Percentiles rank a stretch among this genome's conserved stretches.
Evolutionary conservation across 35 echinoderm and acorn worm species (phyloP).

Genomic region (Holothuria glaberrima): DNA sequence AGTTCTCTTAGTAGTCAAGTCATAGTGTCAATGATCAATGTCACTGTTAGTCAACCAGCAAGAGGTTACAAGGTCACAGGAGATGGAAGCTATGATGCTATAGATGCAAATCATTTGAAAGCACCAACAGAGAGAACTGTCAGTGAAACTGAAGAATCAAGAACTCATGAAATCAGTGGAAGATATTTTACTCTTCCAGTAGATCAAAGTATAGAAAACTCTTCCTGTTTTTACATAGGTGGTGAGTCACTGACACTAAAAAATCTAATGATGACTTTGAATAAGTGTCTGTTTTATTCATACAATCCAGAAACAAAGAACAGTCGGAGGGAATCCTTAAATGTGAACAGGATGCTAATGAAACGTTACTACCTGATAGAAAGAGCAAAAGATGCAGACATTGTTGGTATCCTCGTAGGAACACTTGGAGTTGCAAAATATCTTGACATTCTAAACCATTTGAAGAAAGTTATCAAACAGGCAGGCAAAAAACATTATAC

Average conservation of each 20-base stretch:
- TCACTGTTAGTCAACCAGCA: neutral
- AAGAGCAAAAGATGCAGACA: conserved; percentile 83
- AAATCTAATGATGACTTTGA: conserved; percentile 96
- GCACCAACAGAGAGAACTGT: too few relatives aligned
- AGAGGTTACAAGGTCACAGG: too few relatives aligned
- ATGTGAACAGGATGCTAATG: conserved; percentile 89
- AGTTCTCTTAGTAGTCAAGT: neutral
- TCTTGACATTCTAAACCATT: conserved; percentile 70
- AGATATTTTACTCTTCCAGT: conserved; percentile 55
- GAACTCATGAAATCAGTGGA: conserved; percentile 50
- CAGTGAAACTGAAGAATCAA: neutral
- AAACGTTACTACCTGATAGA: conserved; percentile 92
- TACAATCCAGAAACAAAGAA: conserved; percentile 71
- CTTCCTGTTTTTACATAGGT: conserved; percentile 82
- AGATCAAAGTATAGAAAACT: conserved; percentile 67
- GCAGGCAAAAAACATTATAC: conserved; percentile 92
- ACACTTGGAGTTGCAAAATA: conserved; percentile 88
- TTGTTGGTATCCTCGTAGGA: conserved; percentile 89
- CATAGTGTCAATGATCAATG: conserved; percentile 47
- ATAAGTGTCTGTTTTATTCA: conserved; percentile 80
- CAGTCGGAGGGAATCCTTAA: conserved; percentile 71
- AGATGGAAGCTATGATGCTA: too few relatives aligned
- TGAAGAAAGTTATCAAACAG: conserved; percentile 78
- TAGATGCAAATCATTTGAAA: too few relatives aligned
- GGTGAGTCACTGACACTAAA: conserved; percentile 78